These are phyloP conservation scores for Smittia aterrima DNA, from an alignment of 2,888 invertebrate species.

Conservation along the genomic window DNA sequence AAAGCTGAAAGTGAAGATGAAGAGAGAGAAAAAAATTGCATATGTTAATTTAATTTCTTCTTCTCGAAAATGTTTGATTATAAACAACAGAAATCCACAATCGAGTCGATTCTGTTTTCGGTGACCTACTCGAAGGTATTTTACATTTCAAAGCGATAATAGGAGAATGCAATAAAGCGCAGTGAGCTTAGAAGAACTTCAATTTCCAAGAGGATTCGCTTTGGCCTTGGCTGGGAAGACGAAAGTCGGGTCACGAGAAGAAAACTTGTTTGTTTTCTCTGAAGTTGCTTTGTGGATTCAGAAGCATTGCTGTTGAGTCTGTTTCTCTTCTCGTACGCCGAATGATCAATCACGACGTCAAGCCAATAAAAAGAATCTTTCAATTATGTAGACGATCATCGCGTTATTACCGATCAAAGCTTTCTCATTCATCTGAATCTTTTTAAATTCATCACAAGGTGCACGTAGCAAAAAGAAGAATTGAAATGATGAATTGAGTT, in stretches of 20 bases:
- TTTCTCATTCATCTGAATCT: not conserved
- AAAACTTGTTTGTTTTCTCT: not conserved
- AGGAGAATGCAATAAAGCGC: constrained; percentile 12
- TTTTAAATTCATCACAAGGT: not conserved
- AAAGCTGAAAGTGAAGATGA: not conserved
- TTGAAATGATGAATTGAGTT: not conserved
- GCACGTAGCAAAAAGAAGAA: not conserved
- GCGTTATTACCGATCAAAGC: not conserved
- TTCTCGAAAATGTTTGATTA: not conserved
- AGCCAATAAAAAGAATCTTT: not conserved
- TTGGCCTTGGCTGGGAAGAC: not conserved
- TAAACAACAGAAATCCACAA: constrained; percentile 1
- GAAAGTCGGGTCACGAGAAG: constrained; percentile 1
- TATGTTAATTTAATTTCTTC: constrained; percentile 30
- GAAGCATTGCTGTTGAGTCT: not conserved
- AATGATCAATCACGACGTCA: constrained; percentile 10
- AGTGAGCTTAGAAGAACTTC: not conserved
- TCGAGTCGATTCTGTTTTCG: not conserved
- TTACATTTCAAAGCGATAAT: constrained; percentile 3
- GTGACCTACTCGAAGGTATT: constrained; percentile 39
- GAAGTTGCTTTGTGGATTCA: not conserved
- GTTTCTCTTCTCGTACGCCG: not conserved
- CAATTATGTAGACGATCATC: not conserved
- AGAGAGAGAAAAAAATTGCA: constrained; percentile 29
- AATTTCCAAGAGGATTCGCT: not conserved